A percentile compares a stretch with the other conserved stretches of the same genome.
Conservation (phyloP, 2,888 invertebrate species). For the Dione vanillae region DNA sequence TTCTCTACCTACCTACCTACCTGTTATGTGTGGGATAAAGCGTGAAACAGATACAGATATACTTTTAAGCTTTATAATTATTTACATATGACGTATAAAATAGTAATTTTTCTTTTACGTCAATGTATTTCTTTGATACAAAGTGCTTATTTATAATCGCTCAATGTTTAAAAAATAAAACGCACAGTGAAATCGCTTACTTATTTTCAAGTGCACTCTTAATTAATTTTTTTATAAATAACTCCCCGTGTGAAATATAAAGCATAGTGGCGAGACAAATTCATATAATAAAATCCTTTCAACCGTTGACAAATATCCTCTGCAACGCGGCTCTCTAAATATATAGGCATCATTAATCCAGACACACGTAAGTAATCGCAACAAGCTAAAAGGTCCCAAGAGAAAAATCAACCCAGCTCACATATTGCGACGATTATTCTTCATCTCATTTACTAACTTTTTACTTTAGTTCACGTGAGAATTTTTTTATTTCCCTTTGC, state of each 20-base stretch:
- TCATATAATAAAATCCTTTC: conserved; percentile 36
- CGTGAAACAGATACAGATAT: no score
- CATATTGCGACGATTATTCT: conserved; percentile 77
- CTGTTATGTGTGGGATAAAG: no score
- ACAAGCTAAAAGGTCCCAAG: conserved; percentile 58
- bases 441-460: conserved; percentile 76
- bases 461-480: conserved; percentile 68
- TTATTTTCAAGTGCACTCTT: neutral
- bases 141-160: no score
- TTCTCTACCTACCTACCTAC: no score
- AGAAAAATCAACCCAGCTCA: conserved; percentile 73
- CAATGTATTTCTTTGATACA: no score
- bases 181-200: neutral
- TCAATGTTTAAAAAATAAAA: no score
- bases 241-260: neutral
- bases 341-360: conserved; percentile 66
- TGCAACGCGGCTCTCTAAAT: conserved; percentile 53
- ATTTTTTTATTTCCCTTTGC: conserved; percentile 54
- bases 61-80: no score
- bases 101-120: no score
- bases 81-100: no score
- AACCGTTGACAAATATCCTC: conserved; percentile 40
- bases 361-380: conserved; percentile 59
- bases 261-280: conserved; percentile 16
- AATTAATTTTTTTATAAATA: neutral